A percentile compares a stretch with the other conserved stretches of the same genome.
Conservation (phyloP, 2,113 vertebrate genomes). For the Diadophis punctatus region DNA sequence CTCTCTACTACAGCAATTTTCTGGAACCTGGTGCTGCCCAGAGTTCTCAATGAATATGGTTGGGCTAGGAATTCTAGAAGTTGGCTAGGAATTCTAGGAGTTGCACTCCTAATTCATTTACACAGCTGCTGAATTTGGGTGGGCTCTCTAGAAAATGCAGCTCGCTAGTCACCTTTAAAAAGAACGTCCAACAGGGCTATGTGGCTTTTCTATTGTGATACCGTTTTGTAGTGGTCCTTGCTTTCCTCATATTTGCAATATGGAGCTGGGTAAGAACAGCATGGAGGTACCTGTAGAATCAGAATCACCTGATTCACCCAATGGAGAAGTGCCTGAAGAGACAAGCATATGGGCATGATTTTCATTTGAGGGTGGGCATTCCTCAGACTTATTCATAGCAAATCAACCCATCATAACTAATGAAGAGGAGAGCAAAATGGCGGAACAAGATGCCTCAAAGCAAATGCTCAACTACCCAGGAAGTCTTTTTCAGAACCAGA, state of each 20-base stretch:
- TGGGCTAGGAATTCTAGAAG: background rate
- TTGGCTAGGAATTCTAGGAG: background rate
- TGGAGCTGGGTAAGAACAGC: background rate
- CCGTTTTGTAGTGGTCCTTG: background rate
- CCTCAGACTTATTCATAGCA: background rate
- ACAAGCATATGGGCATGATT: background rate
- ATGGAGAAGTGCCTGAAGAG: background rate
- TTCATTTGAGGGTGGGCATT: background rate
- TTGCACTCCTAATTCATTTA: background rate
- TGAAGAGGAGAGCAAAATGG: background rate
- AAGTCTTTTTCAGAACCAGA: background rate
- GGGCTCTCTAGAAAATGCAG: background rate
- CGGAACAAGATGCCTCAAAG: background rate
- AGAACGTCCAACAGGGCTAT: background rate
- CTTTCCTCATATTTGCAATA: background rate
- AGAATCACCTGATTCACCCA: background rate
- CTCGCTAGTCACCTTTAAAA: background rate
- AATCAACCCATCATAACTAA: background rate
- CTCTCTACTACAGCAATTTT: background rate
- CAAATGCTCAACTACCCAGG: background rate
- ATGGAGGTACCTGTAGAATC: background rate
- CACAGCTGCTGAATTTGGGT: background rate
- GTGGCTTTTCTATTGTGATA: background rate
- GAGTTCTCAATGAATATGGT: background rate
- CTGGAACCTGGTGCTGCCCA: background rate